Evolutionary conservation across 1,140 invertebrate genomes (phyloP).

Genomic region (Temnothorax curvispinosus): DNA sequence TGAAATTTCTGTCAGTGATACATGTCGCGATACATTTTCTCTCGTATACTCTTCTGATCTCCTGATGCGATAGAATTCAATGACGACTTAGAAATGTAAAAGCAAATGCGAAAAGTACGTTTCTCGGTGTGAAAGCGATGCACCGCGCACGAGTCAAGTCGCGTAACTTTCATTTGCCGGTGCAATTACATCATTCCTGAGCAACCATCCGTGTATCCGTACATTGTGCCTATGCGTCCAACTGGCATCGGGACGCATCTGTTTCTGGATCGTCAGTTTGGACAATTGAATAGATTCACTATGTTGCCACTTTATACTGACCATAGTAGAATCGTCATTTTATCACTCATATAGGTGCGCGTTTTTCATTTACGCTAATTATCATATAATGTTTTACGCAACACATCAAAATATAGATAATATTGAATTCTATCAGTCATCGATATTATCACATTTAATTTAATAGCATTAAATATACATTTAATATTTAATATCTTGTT

Average conservation of each 20-base stretch:
- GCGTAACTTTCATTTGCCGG: conserved; percentile 54
- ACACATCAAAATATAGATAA: neutral
- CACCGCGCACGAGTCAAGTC: conserved; percentile 33
- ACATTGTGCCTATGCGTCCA: conserved; percentile 72
- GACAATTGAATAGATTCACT: conserved; percentile 52
- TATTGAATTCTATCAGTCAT: neutral
- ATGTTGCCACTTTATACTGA: conserved; percentile 9
- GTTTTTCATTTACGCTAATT: neutral
- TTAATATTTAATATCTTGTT: neutral
- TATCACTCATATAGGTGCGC: no score
- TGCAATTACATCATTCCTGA: conserved; percentile 75
- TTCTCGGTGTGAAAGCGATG: conserved; percentile 30
- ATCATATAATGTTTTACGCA: neutral
- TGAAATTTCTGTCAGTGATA: neutral
- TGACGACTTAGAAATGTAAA: neutral
- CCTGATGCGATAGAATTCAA: neutral
- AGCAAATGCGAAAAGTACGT: conserved; percentile 12
- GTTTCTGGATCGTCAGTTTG: conserved; percentile 70
- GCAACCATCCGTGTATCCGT: conserved; percentile 79
- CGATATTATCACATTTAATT: neutral
- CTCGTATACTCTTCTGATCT: neutral
- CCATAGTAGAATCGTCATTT: neutral
- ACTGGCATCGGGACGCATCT: conserved; percentile 61
- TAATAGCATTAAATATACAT: neutral
- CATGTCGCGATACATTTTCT: neutral